Evolutionary conservation across 2,113 vertebrate genomes (phyloP), one percentile per base, ranked within the genome.

Genomic region (Nematolebias whitei): DNA sequence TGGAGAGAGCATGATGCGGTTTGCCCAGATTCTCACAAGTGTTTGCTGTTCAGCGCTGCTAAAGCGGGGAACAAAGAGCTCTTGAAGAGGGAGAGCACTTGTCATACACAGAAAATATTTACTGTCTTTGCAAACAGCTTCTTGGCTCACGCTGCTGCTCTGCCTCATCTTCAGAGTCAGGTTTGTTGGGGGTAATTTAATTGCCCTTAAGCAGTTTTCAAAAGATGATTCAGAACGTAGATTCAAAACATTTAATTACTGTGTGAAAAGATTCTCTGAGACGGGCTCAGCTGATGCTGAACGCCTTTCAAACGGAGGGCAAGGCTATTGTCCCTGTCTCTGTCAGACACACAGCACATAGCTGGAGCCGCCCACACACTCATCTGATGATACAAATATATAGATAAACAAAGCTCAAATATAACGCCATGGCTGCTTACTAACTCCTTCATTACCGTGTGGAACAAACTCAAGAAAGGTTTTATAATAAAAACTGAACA

Each of bases 231-330:
- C 95, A 96, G 94, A 91, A 94, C 96, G 95, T 95, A 94, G 87
- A 90, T 86, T 99, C 95, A 96, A 95, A 92, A 94, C 95, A 96
- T 96, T 97, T 96, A 99, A 97, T 99, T 97, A 98, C 95, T 94
- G 91, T 82, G 86, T 98, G 95, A 98, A 99, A 96, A 93, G 93
- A 84, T 91, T 93, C 92, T 93, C 89, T 88, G 92, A 92, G 92
- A 92, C 92, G 93, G 95, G 94, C 94, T 94, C 83, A 89, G 88
- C 88, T 90, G 89, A 92, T 78, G 59, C 58, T 91, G 88, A 92
- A 95, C 94, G 93, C 92, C 88, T 84, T 92, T 92, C 94, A 85
- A 86, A 89, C 89, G 74, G 60, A 77, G 82, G 77, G 90, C 89
- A 91, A 18, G 20, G n/a, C 59, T 72, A 80, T 85, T 87, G 76